Percentiles rank a stretch among this genome's conserved stretches.
Evolutionary conservation across 2,113 vertebrate species (phyloP).

Genomic region (Poeciliopsis retropinna): DNA sequence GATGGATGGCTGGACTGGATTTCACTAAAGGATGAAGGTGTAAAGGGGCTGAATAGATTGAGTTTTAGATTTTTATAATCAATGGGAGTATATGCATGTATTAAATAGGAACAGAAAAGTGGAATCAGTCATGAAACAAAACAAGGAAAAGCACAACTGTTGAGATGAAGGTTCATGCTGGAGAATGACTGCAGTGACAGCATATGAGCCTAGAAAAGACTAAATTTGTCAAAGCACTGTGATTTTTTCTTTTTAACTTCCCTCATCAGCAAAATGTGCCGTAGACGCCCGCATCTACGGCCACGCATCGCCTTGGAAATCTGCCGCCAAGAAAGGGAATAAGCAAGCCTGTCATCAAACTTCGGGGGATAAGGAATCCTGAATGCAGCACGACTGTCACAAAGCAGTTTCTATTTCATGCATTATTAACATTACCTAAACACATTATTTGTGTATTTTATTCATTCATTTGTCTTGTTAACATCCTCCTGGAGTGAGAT

Average conservation of each 20-base stretch:
- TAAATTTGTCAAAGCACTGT: conserved; percentile 51
- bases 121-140: conserved; percentile 44
- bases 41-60: background rate
- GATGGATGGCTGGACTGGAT: background rate
- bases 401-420: conserved; percentile 74
- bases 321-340: conserved; percentile 63
- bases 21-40: background rate
- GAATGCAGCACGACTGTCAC: conserved; percentile 70
- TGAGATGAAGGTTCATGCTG: conserved; percentile 51
- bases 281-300: conserved; percentile 31
- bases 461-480: conserved; percentile 82
- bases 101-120: background rate
- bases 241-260: conserved; percentile 15
- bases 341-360: conserved; percentile 71
- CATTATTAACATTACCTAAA: conserved; percentile 82
- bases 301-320: conserved; percentile 44
- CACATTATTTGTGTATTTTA: conserved; percentile 78
- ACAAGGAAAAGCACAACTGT: conserved; percentile 45
- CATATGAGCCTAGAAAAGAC: conserved; percentile 38
- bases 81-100: background rate
- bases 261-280: conserved; percentile 50
- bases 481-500: conserved; percentile 75
- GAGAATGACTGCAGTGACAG: conserved; percentile 41
- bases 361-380: conserved; percentile 52
- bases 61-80: no score